Evolutionary conservation across 2,888 invertebrate genomes (phyloP).

Genomic region (Eledone cirrhosa): DNA sequence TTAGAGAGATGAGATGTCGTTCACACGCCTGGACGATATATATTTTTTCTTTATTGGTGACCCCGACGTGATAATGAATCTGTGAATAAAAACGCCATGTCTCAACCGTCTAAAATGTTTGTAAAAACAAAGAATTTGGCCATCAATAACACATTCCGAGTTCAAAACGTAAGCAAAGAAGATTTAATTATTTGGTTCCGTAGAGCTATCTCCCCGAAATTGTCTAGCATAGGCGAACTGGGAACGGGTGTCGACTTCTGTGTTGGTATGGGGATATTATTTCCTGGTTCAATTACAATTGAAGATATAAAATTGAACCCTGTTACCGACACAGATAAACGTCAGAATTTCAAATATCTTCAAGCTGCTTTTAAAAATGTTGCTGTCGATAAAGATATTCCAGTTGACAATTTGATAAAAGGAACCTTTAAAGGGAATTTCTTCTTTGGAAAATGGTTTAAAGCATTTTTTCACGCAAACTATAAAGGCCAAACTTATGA

Average conservation of each 20-base stretch:
- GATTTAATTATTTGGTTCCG: constrained; percentile 16
- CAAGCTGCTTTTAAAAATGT: neutral
- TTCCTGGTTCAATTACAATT: constrained; percentile 7
- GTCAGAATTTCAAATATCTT: neutral
- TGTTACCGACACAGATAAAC: neutral
- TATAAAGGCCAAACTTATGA: neutral
- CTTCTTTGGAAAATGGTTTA: constrained; percentile 7
- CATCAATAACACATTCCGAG: neutral
- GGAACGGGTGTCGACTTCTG: constrained; percentile 6
- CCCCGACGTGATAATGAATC: neutral
- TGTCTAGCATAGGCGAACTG: neutral
- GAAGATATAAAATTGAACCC: neutral
- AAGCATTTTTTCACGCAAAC: neutral
- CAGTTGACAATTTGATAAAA: neutral
- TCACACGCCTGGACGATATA: no score
- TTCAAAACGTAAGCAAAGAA: neutral
- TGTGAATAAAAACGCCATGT: neutral
- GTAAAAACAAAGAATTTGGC: neutral
- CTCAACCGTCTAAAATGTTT: neutral
- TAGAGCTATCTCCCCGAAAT: neutral
- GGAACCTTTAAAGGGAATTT: constrained; percentile 19
- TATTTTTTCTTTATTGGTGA: no score
- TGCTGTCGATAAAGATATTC: neutral
- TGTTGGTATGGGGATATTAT: constrained; percentile 2
- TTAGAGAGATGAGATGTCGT: no score